These are phyloP conservation scores for Dreissena polymorpha DNA, from an alignment of 1,140 invertebrate genomes.

Conservation along the genomic window DNA sequence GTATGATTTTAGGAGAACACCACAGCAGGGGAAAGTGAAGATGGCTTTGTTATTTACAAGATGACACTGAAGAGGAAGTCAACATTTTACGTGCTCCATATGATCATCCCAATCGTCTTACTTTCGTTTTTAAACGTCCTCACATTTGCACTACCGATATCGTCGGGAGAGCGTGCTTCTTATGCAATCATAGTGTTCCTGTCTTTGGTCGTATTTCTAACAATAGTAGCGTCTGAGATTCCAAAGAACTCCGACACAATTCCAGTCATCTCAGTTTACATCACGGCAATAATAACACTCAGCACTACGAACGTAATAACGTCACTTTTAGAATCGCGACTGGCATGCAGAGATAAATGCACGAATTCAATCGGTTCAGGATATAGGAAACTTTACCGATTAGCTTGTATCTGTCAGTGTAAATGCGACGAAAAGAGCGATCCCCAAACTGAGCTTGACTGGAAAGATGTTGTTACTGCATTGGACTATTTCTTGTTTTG, in stretches of 20 bases:
- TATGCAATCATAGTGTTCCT: conserved; percentile 59
- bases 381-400: too few species aligned
- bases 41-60: conserved; percentile 53
- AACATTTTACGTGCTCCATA: conserved; percentile 49
- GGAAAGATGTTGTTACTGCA: too few species aligned
- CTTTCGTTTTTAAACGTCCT: conserved; percentile 56
- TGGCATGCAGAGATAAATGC: background rate
- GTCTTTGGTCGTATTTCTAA: conserved; percentile 62
- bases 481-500: too few species aligned
- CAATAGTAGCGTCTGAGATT: conserved; percentile 46
- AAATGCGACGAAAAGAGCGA: too few species aligned
- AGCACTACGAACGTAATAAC: conserved; percentile 31
- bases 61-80: conserved; percentile 54
- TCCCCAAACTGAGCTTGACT: too few species aligned
- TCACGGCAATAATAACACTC: background rate
- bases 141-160: conserved; percentile 55
- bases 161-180: conserved; percentile 58
- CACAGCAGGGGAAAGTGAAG: conserved; percentile 4
- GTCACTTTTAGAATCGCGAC: conserved; percentile 4
- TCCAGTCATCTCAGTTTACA: conserved; percentile 38
- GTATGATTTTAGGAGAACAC: conserved; percentile 10
- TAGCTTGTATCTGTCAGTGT: too few species aligned
- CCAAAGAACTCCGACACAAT: conserved; percentile 53
- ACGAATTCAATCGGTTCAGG: too few species aligned
- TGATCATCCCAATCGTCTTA: conserved; percentile 59